Evolutionary conservation across 2,888 invertebrate species (phyloP).

Genomic region (Cepaea hortensis): DNA sequence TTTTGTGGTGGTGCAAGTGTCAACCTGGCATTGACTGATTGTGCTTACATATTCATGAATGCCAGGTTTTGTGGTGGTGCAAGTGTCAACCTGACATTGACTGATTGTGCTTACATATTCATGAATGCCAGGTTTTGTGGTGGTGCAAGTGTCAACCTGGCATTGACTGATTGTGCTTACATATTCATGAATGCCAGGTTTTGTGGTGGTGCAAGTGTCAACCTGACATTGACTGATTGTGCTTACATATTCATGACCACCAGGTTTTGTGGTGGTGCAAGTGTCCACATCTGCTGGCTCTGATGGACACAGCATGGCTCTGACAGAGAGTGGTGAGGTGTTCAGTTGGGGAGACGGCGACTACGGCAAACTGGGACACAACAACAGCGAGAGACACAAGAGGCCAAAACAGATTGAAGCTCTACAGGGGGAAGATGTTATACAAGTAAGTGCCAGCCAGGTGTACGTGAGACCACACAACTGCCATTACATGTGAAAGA

Average conservation of each 20-base stretch:
- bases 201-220: neutral
- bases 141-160: conserved; percentile 80
- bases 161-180: too few relatives aligned
- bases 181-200: too few relatives aligned
- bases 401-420: conserved; percentile 82
- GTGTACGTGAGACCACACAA: neutral
- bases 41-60: neutral
- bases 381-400: conserved; percentile 82
- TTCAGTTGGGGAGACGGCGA: conserved; percentile 84
- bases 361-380: conserved; percentile 83
- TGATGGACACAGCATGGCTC: conserved; percentile 82
- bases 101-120: neutral
- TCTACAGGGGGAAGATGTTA: conserved; percentile 81
- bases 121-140: conserved; percentile 79
- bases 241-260: neutral
- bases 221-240: neutral
- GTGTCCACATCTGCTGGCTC: conserved; percentile 82
- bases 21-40: neutral
- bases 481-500: neutral
- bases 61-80: conserved; percentile 81
- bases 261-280: conserved; percentile 82
- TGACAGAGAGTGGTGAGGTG: conserved; percentile 83
- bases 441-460: conserved; percentile 75
- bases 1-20: neutral
- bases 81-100: conserved; percentile 76